phyloP scores from a whole-genome alignment of 2,113 vertebrate species.

The Carollia perspicillata region DNA sequence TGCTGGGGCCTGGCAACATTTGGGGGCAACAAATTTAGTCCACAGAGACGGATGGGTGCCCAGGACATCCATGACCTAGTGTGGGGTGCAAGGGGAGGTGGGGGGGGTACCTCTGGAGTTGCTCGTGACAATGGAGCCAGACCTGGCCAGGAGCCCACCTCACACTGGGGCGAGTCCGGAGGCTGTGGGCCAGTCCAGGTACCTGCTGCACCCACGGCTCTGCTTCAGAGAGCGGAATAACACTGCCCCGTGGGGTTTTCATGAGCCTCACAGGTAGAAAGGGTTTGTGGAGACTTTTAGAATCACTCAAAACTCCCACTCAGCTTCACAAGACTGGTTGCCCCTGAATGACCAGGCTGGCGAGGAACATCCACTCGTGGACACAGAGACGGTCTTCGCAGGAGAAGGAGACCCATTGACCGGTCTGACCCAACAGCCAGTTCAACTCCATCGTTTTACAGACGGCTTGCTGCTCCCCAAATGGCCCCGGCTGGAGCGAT shows the following conservation, averaged over 20 bases:
- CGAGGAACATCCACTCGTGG: rapidly evolving
- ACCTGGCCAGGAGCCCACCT: neutral
- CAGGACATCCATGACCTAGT: neutral
- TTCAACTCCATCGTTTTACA: neutral
- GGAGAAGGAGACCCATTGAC: rapidly evolving
- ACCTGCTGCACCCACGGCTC: neutral
- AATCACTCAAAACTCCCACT: neutral
- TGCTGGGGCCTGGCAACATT: neutral
- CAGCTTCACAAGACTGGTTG: neutral
- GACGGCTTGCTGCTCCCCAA: neutral
- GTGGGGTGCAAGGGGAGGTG: neutral
- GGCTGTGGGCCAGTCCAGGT: neutral
- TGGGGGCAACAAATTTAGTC: neutral
- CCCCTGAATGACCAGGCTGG: neutral
- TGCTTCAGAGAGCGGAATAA: neutral
- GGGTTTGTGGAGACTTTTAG: neutral
- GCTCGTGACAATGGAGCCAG: neutral
- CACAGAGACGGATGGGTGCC: neutral
- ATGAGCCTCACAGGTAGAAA: neutral
- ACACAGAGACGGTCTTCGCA: neutral
- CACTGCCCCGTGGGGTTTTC: neutral
- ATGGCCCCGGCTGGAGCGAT: neutral
- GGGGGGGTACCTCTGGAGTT: too few relatives aligned
- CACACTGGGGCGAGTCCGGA: neutral
- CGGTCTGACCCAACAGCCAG: neutral